Percentiles rank a stretch among this genome's conserved stretches.
Conservation (phyloP, 1,140 invertebrate species). For the Ostrea denselamellosa region DNA sequence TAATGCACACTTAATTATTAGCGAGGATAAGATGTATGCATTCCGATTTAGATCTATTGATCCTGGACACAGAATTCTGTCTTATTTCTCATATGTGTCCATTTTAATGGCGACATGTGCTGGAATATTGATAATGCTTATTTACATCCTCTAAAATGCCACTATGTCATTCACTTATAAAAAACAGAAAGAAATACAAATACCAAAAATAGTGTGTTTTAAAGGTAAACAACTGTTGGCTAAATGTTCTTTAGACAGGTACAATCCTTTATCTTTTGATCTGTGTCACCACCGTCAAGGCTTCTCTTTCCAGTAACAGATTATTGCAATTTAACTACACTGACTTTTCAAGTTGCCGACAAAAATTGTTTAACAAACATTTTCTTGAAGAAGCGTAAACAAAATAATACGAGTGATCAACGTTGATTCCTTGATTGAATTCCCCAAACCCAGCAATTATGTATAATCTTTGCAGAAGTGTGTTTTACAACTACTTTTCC, state of each 20-base stretch:
- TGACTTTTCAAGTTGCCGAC: neutral
- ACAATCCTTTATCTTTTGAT: neutral
- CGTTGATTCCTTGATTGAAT: neutral
- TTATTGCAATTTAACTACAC: neutral
- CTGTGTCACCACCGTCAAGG: neutral
- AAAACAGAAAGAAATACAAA: too few species aligned
- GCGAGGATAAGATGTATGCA: neutral
- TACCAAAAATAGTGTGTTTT: too few species aligned
- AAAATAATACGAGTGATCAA: neutral
- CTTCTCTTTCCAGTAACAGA: neutral
- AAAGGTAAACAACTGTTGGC: too few species aligned
- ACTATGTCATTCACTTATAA: neutral
- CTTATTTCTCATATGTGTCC: neutral
- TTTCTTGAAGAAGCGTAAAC: neutral
- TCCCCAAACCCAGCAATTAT: neutral
- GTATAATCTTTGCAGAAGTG: neutral
- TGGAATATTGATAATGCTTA: slow-evolving; percentile 1
- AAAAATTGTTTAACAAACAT: neutral
- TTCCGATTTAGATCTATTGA: slow-evolving; percentile 8
- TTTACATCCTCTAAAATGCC: neutral
- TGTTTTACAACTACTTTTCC: neutral
- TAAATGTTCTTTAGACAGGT: neutral
- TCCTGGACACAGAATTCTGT: neutral
- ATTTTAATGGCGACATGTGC: neutral
- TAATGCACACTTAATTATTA: neutral